A percentile compares a stretch with the other conserved stretches of the same genome.
These are phyloP conservation scores for Hydrozoanthus gracilis DNA, from an alignment of 92 coral and sea anemone species.

Conservation along the genomic window DNA sequence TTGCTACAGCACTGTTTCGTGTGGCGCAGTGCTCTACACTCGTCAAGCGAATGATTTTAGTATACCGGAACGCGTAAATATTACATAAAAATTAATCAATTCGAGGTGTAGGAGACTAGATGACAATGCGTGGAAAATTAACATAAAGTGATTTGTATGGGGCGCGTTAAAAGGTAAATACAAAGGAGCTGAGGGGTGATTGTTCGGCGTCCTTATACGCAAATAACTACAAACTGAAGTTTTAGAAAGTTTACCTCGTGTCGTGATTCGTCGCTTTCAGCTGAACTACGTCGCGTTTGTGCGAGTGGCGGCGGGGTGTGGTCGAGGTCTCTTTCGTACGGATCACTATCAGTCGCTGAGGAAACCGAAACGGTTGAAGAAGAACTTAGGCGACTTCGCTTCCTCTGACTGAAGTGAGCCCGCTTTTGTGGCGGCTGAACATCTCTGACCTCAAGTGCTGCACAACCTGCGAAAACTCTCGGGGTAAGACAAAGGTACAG, in stretches of 20 bases:
- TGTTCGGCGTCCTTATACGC: too few species aligned
- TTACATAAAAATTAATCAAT: too few species aligned
- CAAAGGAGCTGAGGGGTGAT: too few species aligned
- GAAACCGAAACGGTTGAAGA: background rate
- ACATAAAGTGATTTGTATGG: too few species aligned
- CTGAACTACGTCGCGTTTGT: constrained; percentile 18
- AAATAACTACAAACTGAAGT: background rate
- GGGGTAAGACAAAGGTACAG: too few species aligned
- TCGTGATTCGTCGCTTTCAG: constrained; percentile 16
- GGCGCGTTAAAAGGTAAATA: too few species aligned
- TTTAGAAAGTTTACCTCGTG: background rate
- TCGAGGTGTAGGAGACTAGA: too few species aligned
- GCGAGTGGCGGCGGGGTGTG: background rate
- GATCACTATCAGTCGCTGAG: background rate
- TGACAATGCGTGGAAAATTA: too few species aligned
- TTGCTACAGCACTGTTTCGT: too few species aligned
- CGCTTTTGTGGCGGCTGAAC: background rate
- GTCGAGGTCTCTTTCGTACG: background rate
- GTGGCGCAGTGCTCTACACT: too few species aligned
- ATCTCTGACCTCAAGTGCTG: background rate
- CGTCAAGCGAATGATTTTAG: too few species aligned
- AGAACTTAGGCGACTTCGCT: background rate
- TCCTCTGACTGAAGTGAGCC: background rate
- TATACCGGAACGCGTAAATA: too few species aligned
- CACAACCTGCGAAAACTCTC: background rate